phyloP scores from a whole-genome alignment of 2,797 vertebrate genomes.

The Peromyscus aztecus region DNA sequence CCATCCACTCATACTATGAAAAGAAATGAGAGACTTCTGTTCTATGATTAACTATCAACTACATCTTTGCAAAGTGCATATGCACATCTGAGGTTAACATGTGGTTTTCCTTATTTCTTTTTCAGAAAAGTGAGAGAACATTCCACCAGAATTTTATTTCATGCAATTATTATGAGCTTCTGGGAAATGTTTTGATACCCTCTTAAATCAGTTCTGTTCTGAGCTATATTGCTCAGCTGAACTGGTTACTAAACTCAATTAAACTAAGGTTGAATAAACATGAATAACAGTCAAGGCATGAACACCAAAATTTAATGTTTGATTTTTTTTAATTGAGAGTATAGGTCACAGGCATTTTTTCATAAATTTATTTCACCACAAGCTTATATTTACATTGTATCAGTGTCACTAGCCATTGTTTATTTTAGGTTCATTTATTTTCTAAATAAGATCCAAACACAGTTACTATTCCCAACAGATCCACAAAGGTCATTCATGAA shows the following conservation, averaged over 20 bases:
- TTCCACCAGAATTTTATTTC: constrained; percentile 15
- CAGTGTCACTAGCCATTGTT: not conserved
- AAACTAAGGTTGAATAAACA: not conserved
- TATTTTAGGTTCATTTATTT: constrained; percentile 39
- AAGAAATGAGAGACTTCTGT: not conserved
- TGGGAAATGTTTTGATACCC: not conserved
- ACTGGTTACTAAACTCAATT: not conserved
- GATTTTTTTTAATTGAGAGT: not conserved
- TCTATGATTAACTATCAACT: not conserved
- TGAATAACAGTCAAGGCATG: not conserved
- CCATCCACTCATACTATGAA: not conserved
- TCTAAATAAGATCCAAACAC: constrained; percentile 3
- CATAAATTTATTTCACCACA: not conserved
- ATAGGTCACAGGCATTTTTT: not conserved
- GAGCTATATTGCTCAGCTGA: not conserved
- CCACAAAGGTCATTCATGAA: not conserved
- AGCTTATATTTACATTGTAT: constrained; percentile 16
- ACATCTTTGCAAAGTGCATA: not conserved
- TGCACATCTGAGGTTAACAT: not conserved
- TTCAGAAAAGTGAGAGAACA: not conserved
- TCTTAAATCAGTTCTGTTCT: constrained; percentile 28
- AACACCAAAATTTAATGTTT: not conserved
- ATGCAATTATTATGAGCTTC: not conserved
- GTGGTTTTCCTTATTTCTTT: not conserved
- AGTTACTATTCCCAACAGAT: not conserved